Conservation (phyloP, 2,113 vertebrate genomes). For the Tupaia chinensis region DNA sequence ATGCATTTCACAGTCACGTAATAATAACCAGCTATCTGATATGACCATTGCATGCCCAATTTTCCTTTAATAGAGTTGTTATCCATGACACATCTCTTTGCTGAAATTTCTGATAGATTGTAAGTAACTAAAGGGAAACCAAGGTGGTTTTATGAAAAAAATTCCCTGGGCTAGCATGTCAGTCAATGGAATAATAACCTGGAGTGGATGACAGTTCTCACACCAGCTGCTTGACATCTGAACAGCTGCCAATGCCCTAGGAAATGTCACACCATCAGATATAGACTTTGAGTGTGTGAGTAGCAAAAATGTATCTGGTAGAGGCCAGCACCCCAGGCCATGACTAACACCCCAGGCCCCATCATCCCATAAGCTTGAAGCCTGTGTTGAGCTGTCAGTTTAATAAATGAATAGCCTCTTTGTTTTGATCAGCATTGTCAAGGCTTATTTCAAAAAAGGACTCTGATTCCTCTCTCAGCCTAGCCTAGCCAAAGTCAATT, state of each 20-base stretch:
- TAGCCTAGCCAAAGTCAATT: slow-evolving; percentile 89
- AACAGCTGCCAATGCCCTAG: slow-evolving; percentile 86
- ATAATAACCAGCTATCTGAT: not conserved
- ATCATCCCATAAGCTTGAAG: slow-evolving; percentile 82
- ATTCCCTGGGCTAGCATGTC: slow-evolving; percentile 77
- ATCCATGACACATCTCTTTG: slow-evolving; percentile 13
- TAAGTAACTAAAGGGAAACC: slow-evolving; percentile 75
- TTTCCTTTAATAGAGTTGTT: slow-evolving; percentile 62
- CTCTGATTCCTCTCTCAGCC: slow-evolving; percentile 86
- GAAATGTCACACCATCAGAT: slow-evolving; percentile 87
- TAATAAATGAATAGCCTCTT: slow-evolving; percentile 89
- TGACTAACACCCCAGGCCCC: slow-evolving; percentile 86
- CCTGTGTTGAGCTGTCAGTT: slow-evolving; percentile 88
- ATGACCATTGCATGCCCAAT: not conserved
- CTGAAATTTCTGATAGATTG: slow-evolving; percentile 54
- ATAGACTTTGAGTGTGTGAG: slow-evolving; percentile 79
- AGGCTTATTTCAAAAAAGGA: slow-evolving; percentile 88
- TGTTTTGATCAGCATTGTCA: slow-evolving; percentile 91
- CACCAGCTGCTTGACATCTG: slow-evolving; percentile 85
- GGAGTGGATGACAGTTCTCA: slow-evolving; percentile 80
- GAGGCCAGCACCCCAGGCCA: slow-evolving; percentile 83
- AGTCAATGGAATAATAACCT: slow-evolving; percentile 75
- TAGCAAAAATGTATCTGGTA: slow-evolving; percentile 81
- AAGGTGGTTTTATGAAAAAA: slow-evolving; percentile 75
- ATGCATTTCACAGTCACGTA: not conserved